phyloP scores from a whole-genome alignment of 2,888 invertebrate species.

The Clivina fossor region DNA sequence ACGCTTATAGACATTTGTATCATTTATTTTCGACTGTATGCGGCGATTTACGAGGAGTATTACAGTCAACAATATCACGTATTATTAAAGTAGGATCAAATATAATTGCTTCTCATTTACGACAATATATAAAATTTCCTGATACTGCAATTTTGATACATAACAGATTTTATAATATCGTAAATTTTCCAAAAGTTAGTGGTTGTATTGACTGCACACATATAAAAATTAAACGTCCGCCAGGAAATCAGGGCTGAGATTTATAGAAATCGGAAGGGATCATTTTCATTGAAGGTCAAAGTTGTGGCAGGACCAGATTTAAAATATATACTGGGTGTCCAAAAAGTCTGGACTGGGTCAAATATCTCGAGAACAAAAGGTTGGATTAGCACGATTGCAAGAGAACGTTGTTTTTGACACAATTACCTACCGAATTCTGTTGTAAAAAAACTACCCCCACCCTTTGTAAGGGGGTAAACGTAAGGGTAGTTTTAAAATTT shows the following conservation, averaged over 20 bases:
- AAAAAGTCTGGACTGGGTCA: no score
- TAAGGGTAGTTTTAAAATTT: no score
- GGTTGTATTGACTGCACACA: no score
- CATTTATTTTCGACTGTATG: slow-evolving; percentile 7
- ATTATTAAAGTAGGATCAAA: background rate
- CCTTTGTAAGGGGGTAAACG: no score
- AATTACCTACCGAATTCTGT: no score
- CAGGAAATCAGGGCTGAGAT: background rate
- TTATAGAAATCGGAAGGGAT: background rate
- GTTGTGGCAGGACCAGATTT: slow-evolving; percentile 7
- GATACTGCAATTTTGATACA: slow-evolving; percentile 1
- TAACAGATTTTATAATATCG: slow-evolving; percentile 3
- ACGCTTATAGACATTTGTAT: no score
- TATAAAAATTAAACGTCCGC: background rate
- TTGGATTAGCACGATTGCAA: no score
- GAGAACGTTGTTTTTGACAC: no score
- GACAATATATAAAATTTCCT: slow-evolving; percentile 1
- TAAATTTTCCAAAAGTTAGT: slow-evolving; percentile 4
- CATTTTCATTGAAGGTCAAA: slow-evolving; percentile 2
- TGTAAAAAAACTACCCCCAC: no score
- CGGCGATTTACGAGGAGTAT: background rate
- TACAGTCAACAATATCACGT: slow-evolving; percentile 1
- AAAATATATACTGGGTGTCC: no score
- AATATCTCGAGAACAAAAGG: no score
- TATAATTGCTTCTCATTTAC: slow-evolving; percentile 1